Evolutionary conservation across 2,888 invertebrate genomes (phyloP).

Genomic region (Ornithoptera priamus): DNA sequence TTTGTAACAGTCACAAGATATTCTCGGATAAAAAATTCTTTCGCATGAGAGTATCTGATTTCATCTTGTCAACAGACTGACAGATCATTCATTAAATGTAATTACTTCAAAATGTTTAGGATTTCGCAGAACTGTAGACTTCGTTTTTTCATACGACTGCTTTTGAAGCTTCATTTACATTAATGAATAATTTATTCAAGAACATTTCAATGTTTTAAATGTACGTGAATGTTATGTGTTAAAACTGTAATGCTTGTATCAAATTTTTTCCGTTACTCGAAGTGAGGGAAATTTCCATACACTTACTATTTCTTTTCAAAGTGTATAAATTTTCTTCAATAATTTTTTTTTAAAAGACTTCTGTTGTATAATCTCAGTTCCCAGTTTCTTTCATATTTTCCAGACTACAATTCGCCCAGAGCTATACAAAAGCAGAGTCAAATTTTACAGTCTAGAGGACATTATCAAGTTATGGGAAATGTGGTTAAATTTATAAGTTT

Average conservation of each 20-base stretch:
- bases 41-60: conserved; percentile 50
- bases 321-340: neutral
- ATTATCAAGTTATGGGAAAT: conserved; percentile 16
- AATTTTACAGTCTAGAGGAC: conserved; percentile 36
- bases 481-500: conserved; percentile 3
- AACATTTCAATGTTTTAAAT: neutral
- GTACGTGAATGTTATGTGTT: neutral
- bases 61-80: conserved; percentile 59
- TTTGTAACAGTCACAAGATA: neutral
- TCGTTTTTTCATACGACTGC: neutral
- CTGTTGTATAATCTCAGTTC: neutral
- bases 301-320: neutral
- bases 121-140: conserved; percentile 44
- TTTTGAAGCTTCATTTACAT: neutral
- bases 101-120: conserved; percentile 60
- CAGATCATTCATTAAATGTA: conserved; percentile 66
- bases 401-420: conserved; percentile 11
- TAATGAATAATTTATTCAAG: no score
- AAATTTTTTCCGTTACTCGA: neutral
- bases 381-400: neutral
- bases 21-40: conserved; percentile 12
- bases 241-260: neutral
- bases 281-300: neutral
- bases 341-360: neutral
- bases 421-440: conserved; percentile 8